Base-by-base conservation (phyloP, 2,888 invertebrate species). In the Cristatella mucedo region DNA sequence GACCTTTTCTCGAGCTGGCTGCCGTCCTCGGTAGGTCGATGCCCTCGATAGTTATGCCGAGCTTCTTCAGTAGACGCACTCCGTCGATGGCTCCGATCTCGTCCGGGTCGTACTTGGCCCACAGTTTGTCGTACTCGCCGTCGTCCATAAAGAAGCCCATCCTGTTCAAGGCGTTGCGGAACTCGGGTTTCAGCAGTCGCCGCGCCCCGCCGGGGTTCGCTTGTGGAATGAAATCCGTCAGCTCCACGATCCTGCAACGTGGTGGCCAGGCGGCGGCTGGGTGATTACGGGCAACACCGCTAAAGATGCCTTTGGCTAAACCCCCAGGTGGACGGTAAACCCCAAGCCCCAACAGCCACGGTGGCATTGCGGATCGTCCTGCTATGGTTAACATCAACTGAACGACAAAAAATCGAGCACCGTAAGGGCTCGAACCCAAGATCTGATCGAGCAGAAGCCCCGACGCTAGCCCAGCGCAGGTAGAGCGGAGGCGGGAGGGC, bases 71-170 rank as follows among this genome's bases (percentile, higher is more conserved):
- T 41, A 61, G 50, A 21, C 43, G 44, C 33, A 51, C 49, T 1
- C 56, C 57, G 31, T 51, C 50, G 6, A 61, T 53, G 13, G 53
- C 51, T 15, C 61, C 61, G 16, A 48, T 47, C 9, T 49, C 49
- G 31, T 53, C 53, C 1, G 55, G 50, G 40, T 61, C 61, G 41
- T 57, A 59, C 62, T 50, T 61, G 41, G 49, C 46, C 62, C 62
- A 63, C 4, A 64, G 53, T 45, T 58, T 61, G n/a, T 63, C 59
- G 43, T 62, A 62, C 46, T 64, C 63, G 4, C 45, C 47, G 22
- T 58, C 58, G 21, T 59, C 57, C 58, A 63, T 57, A 44, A 46
- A 50, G 44, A 60, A 59, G 45, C 53, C 55, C 46, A 61, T 53
- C 41, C 53, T 54, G 43, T 54, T 53, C 20, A 63, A 53, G 45